These are phyloP conservation scores for Cetonia aurata DNA, from an alignment of 2,888 invertebrate genomes.

Conservation along the genomic window DNA sequence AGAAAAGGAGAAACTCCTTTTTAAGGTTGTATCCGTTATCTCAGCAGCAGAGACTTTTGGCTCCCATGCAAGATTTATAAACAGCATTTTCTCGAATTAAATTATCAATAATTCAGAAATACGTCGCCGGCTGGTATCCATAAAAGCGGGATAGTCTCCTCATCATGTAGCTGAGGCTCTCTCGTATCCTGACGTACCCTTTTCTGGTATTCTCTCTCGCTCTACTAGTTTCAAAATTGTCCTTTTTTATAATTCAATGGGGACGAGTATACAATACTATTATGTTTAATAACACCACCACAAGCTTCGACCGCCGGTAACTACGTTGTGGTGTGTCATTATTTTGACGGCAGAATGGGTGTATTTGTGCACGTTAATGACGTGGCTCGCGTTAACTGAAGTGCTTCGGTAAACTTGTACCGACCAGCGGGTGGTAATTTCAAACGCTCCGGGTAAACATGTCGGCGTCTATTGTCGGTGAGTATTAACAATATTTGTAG, in stretches of 20 bases:
- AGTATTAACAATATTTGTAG: slow-evolving; percentile 8
- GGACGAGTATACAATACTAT: no score
- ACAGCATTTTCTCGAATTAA: slow-evolving; percentile 65
- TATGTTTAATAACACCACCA: no score
- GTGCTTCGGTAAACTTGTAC: no score
- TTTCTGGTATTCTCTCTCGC: background rate
- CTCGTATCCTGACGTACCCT: background rate
- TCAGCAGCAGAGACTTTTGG: slow-evolving; percentile 3
- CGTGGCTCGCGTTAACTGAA: no score
- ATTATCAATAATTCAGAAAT: slow-evolving; percentile 65
- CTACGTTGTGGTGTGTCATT: no score
- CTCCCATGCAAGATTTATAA: slow-evolving; percentile 62
- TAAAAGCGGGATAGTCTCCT: slow-evolving; percentile 53
- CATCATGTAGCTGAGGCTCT: no score
- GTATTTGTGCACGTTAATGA: no score
- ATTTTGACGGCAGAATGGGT: no score
- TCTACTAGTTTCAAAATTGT: background rate
- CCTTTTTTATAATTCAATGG: no score
- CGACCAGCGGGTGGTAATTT: slow-evolving; percentile 1
- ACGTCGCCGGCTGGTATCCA: slow-evolving; percentile 61
- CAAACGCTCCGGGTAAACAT: slow-evolving; percentile 8
- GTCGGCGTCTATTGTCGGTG: slow-evolving; percentile 6
- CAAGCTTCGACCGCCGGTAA: no score
- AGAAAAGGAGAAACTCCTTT: slow-evolving; percentile 12
- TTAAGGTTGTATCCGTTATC: slow-evolving; percentile 28